These are phyloP conservation scores for Solenopsis fugax DNA, from an alignment of 1,140 invertebrate genomes.

Conservation along the genomic window DNA sequence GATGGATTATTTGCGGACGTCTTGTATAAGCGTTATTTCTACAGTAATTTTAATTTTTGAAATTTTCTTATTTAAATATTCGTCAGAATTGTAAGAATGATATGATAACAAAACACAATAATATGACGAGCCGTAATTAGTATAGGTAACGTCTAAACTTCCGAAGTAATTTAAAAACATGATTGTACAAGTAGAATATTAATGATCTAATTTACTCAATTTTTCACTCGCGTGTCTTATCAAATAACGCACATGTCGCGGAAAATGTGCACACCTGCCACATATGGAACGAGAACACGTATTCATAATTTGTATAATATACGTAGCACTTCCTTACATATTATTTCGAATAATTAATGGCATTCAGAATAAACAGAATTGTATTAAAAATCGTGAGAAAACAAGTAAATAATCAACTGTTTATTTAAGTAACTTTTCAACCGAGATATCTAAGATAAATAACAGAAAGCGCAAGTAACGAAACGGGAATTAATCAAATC, in stretches of 20 bases:
- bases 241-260: conserved; percentile 20
- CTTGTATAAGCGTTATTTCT: not conserved
- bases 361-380: not conserved
- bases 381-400: not conserved
- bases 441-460: conserved; percentile 18
- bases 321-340: not conserved
- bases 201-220: not conserved
- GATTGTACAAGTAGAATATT: not conserved
- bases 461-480: conserved; percentile 37
- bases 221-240: not conserved
- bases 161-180: conserved; percentile 1
- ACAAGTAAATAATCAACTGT: conserved; percentile 21
- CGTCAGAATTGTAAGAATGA: not conserved
- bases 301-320: not conserved
- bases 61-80: conserved; percentile 23
- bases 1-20: no score
- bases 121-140: not conserved
- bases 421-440: conserved; percentile 44
- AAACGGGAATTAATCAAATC: conserved; percentile 39
- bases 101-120: not conserved
- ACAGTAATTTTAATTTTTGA: not conserved
- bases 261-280: conserved; percentile 14
- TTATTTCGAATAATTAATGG: not conserved
- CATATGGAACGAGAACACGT: not conserved
- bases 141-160: no score